Evolutionary conservation across 1,140 invertebrate species (phyloP).

Genomic region (Drosophila lowei): DNA sequence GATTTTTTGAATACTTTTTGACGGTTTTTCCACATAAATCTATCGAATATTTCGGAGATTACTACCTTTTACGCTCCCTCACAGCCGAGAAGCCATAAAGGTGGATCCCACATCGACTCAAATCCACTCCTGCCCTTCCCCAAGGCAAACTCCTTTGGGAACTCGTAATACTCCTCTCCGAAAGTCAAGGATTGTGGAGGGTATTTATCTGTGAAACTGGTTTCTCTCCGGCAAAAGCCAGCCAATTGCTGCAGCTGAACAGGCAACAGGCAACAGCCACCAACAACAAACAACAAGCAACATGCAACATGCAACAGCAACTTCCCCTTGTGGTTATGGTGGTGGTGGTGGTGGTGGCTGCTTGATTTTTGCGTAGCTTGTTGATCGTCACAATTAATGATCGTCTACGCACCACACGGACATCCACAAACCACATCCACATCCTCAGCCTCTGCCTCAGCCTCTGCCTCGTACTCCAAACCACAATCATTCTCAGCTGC

Average conservation of each 20-base stretch:
- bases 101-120: too few species aligned
- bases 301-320: slow-evolving; percentile 12
- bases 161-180: neutral
- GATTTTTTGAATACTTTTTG: too few species aligned
- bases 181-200: slow-evolving; percentile 3
- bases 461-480: slow-evolving; percentile 26
- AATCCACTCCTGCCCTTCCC: too few species aligned
- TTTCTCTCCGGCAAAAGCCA: slow-evolving; percentile 40
- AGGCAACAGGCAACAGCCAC: slow-evolving; percentile 27
- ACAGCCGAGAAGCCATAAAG: too few species aligned
- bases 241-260: slow-evolving; percentile 66
- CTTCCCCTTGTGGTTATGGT: slow-evolving; percentile 45
- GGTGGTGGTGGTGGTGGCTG: slow-evolving; percentile 41
- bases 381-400: slow-evolving; percentile 81
- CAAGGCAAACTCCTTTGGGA: neutral
- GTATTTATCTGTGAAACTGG: slow-evolving; percentile 53
- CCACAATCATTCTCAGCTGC: slow-evolving; percentile 53
- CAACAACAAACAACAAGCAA: slow-evolving; percentile 1
- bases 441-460: slow-evolving; percentile 37
- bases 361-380: slow-evolving; percentile 76
- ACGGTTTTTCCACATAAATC: too few species aligned
- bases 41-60: too few species aligned
- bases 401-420: slow-evolving; percentile 78
- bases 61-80: too few species aligned
- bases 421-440: slow-evolving; percentile 76